Evolutionary conservation across 2,113 vertebrate genomes (phyloP).

Genomic region (Notarius quadriscutis): DNA sequence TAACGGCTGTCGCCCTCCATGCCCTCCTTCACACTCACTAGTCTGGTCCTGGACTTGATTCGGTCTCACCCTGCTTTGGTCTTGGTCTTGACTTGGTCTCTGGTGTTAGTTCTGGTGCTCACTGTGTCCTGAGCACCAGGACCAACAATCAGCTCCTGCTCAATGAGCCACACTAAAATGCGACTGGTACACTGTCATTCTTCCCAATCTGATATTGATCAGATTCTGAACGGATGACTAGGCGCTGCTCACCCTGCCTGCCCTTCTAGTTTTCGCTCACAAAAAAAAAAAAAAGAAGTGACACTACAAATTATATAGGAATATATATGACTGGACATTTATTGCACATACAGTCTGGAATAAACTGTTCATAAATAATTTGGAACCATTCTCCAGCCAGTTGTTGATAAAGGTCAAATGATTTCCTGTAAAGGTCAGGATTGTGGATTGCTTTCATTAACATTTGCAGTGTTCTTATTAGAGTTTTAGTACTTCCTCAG

Average conservation of each 20-base stretch:
- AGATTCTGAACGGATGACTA: slow-evolving; percentile 26
- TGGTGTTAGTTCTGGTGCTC: background rate
- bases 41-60: no score
- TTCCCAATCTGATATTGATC: slow-evolving; percentile 45
- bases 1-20: no score
- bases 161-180: slow-evolving; percentile 26
- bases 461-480: background rate
- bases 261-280: background rate
- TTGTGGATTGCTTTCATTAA: slow-evolving; percentile 1
- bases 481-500: background rate
- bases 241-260: slow-evolving; percentile 31
- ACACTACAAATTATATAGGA: background rate
- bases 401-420: background rate
- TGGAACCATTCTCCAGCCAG: background rate
- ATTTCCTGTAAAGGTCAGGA: slow-evolving; percentile 6
- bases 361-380: background rate
- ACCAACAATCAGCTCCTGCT: slow-evolving; percentile 17
- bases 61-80: no score
- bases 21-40: no score
- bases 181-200: slow-evolving; percentile 40
- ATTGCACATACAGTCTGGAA: background rate
- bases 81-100: no score
- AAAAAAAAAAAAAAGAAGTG: background rate
- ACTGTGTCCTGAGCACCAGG: background rate
- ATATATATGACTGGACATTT: slow-evolving; percentile 1